Base-by-base conservation (phyloP, 1,140 invertebrate species). In the Hylyphantes graminicola region DNA sequence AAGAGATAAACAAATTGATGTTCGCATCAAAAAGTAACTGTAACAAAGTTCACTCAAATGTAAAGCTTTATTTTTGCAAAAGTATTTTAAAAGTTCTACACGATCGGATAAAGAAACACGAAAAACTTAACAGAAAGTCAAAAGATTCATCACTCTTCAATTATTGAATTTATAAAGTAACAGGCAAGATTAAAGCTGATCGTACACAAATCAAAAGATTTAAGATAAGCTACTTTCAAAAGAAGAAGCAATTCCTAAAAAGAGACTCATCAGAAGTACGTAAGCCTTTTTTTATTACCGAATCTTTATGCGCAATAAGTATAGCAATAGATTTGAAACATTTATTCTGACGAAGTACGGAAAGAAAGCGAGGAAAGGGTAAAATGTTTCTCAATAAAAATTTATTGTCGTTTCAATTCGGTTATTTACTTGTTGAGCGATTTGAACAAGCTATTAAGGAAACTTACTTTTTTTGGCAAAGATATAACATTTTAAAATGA, bases 291-390 rank as follows among this genome's bases (percentile, higher is more conserved):
- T 80, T 55, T 35, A 61, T 70, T 80, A 48, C 59, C 72, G 68
- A 59, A 21, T 54, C 72, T 80, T 80, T 54, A 80, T 80, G 15
- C 12, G 77, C 61, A 80, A 70, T 80, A 70, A 80, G 53, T 80
- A 10, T 70, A 80, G 77, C 77, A 50, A 68, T 55, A n/a, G 76
- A 51, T 54, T 70, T 80, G 77, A 80, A 80, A 80, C 59, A 80
- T 70, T 80, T 70, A 80, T 35, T 35, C 35, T 35, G 35, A 35
- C 35, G 35, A 35, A 35, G 35, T 70, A 80, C 48, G 50, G 54
- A 7, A 63, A 80, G 51, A 21, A 15, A 76, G 57, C 6, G 74
- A 61, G 19, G 74, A 73, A 50, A 74, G 72, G 21, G 57, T 15
- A 15, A 17, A 17, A 61, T 12, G 57, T 61, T 61, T 61, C 6